Evolutionary conservation across 2,113 vertebrate genomes (phyloP).

Genomic region (Hyperoodon ampullatus): DNA sequence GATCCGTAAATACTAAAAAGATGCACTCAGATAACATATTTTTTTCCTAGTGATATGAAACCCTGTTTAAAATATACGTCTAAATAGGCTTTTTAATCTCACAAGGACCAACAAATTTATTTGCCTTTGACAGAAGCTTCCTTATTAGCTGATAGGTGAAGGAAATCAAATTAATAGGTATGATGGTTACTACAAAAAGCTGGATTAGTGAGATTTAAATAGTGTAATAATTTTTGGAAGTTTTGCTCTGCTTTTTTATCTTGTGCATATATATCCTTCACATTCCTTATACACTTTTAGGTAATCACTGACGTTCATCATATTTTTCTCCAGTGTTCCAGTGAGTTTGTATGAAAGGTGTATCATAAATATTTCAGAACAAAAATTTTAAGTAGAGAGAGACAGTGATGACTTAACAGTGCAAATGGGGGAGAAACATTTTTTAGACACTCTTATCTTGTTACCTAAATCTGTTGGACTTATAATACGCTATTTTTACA

Average conservation of each 20-base stretch:
- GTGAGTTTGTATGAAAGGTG: neutral
- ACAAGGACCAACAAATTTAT: neutral
- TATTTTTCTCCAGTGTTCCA: neutral
- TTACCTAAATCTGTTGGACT: neutral
- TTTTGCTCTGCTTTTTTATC: neutral
- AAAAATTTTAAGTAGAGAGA: neutral
- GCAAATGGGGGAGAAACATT: neutral
- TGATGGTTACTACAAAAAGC: neutral
- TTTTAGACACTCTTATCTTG: neutral
- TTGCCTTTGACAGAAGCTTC: neutral
- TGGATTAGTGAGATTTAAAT: conserved; percentile 26
- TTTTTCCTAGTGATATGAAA: conserved; percentile 24
- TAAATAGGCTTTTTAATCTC: conserved; percentile 5
- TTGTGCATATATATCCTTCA: neutral
- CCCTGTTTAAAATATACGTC: neutral
- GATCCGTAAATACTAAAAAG: conserved; percentile 53
- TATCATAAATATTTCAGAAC: neutral
- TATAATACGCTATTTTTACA: neutral
- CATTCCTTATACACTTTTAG: neutral
- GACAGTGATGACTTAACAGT: neutral
- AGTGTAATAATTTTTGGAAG: neutral
- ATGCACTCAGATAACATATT: neutral
- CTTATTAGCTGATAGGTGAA: neutral
- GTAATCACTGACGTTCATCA: neutral
- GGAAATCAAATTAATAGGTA: neutral